Evolutionary conservation across 2,113 vertebrate genomes (phyloP).

Genomic region (Alligator sinensis): DNA sequence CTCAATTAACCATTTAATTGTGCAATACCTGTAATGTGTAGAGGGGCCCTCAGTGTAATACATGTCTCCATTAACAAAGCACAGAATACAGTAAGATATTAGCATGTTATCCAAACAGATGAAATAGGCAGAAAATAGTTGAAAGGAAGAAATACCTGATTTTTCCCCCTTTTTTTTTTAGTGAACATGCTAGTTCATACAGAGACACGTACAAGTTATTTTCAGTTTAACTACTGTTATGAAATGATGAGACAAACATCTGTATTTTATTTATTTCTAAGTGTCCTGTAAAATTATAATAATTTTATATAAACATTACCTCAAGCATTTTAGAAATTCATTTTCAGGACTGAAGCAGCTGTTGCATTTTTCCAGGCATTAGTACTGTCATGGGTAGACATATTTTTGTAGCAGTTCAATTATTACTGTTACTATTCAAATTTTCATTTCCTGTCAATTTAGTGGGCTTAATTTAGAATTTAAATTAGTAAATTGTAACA

Average conservation of each 20-base stretch:
- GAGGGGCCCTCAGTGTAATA: background rate
- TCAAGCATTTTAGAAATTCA: slow-evolving; percentile 9
- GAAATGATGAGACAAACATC: background rate
- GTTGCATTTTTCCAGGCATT: slow-evolving; percentile 29
- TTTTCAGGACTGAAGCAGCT: slow-evolving; percentile 19
- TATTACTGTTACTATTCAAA: slow-evolving; percentile 46
- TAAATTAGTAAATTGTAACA: slow-evolving; percentile 51
- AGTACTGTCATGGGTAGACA: background rate
- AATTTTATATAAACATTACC: background rate
- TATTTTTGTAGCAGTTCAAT: slow-evolving; percentile 31
- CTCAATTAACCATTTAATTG: no score
- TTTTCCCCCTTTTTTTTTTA: background rate
- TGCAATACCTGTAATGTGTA: no score
- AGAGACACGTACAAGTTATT: background rate
- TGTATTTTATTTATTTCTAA: background rate
- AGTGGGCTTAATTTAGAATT: slow-evolving; percentile 40
- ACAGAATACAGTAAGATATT: background rate
- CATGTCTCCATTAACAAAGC: background rate
- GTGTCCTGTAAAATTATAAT: background rate
- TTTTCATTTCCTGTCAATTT: slow-evolving; percentile 20
- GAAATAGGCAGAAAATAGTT: background rate
- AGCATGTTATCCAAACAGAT: background rate
- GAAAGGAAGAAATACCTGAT: background rate
- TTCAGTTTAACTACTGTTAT: background rate
- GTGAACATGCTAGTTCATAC: background rate